Conservation (phyloP, 2,888 invertebrate species). For the Trichogramma evanescens region DNA sequence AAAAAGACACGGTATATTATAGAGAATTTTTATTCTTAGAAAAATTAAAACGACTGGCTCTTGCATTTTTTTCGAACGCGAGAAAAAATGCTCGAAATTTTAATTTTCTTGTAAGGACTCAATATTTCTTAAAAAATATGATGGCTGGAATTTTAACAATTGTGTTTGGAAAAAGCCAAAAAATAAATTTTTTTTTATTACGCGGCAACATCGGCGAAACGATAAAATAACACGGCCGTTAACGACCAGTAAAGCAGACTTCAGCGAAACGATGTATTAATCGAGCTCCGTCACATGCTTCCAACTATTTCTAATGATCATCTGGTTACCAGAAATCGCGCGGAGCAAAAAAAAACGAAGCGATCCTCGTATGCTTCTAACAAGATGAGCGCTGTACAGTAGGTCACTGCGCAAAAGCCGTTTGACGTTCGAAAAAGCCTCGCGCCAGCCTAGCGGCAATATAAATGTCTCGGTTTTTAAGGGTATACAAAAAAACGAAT, state of each 20-base stretch:
- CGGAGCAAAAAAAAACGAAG: conserved; percentile 26
- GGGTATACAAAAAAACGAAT: conserved; percentile 28
- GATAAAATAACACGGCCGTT: conserved; percentile 17
- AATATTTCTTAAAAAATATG: no score
- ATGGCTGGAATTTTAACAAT: no score
- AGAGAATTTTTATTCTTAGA: no score
- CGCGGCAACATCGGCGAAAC: no score
- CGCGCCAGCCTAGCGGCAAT: conserved; percentile 14
- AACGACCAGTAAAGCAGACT: conserved; percentile 15
- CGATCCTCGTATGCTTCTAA: not conserved
- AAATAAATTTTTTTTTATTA: no score
- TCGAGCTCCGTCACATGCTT: no score
- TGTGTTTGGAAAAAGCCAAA: no score
- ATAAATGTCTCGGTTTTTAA: conserved; percentile 32
- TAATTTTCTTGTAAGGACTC: no score
- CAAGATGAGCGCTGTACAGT: not conserved
- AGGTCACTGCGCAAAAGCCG: conserved; percentile 26
- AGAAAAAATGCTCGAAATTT: no score
- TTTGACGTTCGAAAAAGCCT: conserved; percentile 29
- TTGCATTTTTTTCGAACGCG: no score
- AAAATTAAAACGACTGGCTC: no score
- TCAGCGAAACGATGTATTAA: conserved; percentile 5
- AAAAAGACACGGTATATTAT: no score
- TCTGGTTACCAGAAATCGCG: conserved; percentile 23
- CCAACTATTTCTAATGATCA: not conserved